These are phyloP conservation scores for Notoglanidium macrostoma DNA, from an alignment of 2,797 vertebrate genomes.

Conservation along the genomic window DNA sequence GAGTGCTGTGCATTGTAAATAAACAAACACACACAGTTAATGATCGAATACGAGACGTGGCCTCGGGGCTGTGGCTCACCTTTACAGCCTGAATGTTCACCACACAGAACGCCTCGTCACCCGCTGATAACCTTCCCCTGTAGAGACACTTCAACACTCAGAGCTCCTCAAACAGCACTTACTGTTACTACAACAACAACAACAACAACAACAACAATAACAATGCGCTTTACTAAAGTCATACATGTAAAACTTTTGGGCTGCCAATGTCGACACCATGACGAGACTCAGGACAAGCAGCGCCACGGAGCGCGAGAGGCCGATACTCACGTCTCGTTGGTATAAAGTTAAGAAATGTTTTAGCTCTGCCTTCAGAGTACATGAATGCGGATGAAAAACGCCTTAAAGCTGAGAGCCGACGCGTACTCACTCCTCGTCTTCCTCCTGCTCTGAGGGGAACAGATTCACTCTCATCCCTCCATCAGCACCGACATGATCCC, in stretches of 20 bases:
- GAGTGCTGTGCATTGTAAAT: neutral
- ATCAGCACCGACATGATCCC: slow-evolving; percentile 66
- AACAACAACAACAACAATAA: neutral
- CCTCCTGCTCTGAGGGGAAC: slow-evolving; percentile 81
- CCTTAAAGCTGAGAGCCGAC: slow-evolving; percentile 42
- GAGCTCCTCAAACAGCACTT: neutral
- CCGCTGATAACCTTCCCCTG: slow-evolving; percentile 73
- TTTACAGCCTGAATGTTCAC: slow-evolving; percentile 86
- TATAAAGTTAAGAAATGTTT: neutral
- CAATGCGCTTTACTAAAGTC: neutral
- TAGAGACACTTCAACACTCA: slow-evolving; percentile 6
- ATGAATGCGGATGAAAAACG: no score
- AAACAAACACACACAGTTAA: neutral
- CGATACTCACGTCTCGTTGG: neutral
- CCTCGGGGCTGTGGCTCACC: slow-evolving; percentile 64
- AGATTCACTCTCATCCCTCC: slow-evolving; percentile 81
- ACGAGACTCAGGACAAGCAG: neutral
- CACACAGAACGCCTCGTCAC: slow-evolving; percentile 74
- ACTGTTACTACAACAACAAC: neutral
- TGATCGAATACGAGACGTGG: neutral
- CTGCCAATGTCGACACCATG: no score
- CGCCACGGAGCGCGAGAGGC: accelerated
- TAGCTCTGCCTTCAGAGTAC: no score
- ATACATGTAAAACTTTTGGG: no score
- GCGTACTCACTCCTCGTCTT: slow-evolving; percentile 77